phyloP scores from a whole-genome alignment of 2,888 invertebrate genomes.

The Alcis repandata region DNA sequence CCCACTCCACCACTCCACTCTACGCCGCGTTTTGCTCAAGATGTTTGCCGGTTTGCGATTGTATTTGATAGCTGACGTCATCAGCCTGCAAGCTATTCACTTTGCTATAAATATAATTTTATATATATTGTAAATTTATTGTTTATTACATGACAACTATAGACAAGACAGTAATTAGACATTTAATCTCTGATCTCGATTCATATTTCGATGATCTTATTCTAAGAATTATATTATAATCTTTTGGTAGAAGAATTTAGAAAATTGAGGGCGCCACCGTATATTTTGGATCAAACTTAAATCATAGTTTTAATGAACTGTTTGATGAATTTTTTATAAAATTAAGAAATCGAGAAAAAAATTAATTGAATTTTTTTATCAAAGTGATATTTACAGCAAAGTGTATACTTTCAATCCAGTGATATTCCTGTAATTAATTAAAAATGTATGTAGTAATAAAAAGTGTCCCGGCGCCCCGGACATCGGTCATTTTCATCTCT shows the following conservation, averaged over 20 bases:
- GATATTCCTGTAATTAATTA: slow-evolving; percentile 46
- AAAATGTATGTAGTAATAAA: slow-evolving; percentile 45
- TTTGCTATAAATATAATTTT: slow-evolving; percentile 7
- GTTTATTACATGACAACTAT: no score
- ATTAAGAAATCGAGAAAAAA: neutral
- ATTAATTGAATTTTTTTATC: neutral
- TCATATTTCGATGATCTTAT: no score
- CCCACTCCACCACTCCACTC: no score
- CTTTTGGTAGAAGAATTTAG: no score
- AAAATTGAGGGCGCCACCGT: no score
- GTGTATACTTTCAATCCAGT: slow-evolving; percentile 38
- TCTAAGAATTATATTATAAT: no score
- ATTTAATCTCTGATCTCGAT: no score
- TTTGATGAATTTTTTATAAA: neutral
- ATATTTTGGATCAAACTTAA: neutral
- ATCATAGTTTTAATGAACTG: neutral
- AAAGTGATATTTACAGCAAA: slow-evolving; percentile 28
- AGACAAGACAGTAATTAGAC: no score
- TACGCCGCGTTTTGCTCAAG: no score
- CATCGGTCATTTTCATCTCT: no score
- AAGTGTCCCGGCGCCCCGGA: neutral
- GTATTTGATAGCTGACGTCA: neutral
- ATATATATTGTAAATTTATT: no score
- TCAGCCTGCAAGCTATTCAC: neutral
- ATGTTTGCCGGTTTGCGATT: neutral